phyloP scores from a whole-genome alignment of 2,113 vertebrate species.

The Artemisiospiza belli region DNA sequence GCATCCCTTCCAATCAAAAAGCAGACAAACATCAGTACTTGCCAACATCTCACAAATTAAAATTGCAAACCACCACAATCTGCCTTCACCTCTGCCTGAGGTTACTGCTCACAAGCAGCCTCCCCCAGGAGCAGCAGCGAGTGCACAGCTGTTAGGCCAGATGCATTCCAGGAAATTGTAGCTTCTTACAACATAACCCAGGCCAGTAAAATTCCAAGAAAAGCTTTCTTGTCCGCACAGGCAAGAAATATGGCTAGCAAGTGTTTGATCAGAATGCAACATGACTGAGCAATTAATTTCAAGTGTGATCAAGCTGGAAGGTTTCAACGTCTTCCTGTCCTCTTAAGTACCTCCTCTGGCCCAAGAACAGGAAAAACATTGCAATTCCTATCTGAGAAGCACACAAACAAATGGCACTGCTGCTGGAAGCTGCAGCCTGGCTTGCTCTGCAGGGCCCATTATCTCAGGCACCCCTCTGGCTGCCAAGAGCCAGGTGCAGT shows the following conservation, averaged over 20 bases:
- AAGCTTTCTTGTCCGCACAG: background rate
- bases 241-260: background rate
- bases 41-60: background rate
- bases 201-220: background rate
- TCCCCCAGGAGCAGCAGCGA: background rate
- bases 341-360: background rate
- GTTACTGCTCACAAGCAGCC: background rate
- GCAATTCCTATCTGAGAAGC: background rate
- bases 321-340: background rate
- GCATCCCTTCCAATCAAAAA: background rate
- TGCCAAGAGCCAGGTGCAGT: background rate
- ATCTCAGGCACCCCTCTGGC: background rate
- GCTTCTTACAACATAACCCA: background rate
- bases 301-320: background rate
- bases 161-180: background rate
- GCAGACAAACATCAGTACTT: background rate
- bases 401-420: background rate
- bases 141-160: background rate
- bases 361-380: background rate
- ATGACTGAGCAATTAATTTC: background rate
- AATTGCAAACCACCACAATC: background rate
- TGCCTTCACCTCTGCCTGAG: background rate
- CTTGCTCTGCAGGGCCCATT: background rate
- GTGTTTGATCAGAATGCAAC: background rate
- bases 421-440: background rate